These are phyloP conservation scores for Takifugu flavidus DNA, from an alignment of 2,113 vertebrate species.

Conservation along the genomic window DNA sequence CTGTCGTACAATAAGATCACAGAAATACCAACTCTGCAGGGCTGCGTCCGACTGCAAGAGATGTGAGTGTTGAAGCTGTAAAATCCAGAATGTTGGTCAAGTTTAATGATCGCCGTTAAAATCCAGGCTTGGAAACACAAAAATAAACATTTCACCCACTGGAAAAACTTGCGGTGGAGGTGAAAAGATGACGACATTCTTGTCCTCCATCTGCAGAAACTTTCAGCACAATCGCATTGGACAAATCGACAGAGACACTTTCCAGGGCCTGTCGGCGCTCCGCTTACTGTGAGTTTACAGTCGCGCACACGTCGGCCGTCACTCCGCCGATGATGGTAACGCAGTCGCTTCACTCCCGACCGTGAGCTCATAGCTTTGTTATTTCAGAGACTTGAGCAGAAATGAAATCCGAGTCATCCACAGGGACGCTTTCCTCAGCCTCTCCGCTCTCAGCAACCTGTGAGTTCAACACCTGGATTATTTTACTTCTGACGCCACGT, in stretches of 20 bases:
- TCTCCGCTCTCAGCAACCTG: conserved; percentile 86
- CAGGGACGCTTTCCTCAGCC: conserved; percentile 82
- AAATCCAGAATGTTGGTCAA: neutral
- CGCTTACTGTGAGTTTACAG: conserved; percentile 85
- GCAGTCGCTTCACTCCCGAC: neutral
- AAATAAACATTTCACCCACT: neutral
- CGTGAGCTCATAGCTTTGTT: conserved; percentile 20
- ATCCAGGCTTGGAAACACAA: neutral
- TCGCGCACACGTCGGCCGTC: conserved; percentile 32
- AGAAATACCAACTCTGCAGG: conserved; percentile 85
- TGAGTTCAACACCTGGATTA: conserved; percentile 76
- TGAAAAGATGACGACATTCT: neutral
- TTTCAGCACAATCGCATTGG: conserved; percentile 90
- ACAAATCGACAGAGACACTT: conserved; percentile 82
- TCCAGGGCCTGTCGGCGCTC: conserved; percentile 83
- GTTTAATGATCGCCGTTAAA: neutral
- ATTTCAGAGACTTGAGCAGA: conserved; percentile 89
- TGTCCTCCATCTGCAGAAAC: conserved; percentile 73
- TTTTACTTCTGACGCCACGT: neutral
- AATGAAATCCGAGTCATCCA: conserved; percentile 87
- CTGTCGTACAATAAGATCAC: conserved; percentile 92
- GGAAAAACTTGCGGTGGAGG: too few relatives aligned
- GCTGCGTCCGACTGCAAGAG: conserved; percentile 87
- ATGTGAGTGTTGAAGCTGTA: conserved; percentile 79
- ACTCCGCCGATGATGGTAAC: neutral